Base-by-base conservation (phyloP, 2,797 vertebrate genomes). In the Heliangelus exortis region DNA sequence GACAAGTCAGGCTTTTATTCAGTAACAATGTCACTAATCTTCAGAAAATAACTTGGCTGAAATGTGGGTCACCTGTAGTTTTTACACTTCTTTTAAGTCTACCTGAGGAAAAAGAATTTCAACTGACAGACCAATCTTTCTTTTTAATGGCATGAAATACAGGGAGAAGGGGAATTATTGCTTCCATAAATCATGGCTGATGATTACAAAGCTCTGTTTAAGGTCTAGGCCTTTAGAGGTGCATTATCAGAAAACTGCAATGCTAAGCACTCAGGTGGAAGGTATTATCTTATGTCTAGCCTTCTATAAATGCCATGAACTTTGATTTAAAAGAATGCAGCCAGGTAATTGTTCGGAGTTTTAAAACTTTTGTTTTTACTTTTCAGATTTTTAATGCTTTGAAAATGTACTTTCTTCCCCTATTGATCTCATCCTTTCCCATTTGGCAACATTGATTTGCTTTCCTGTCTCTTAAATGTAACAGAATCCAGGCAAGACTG, bases 251-350 rank as follows among this genome's bases (percentile, higher is more conserved):
- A 94, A 95, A 96, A 95, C 69, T 84, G 78, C 90, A 93, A 33
- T 74, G 91, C 79, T 90, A 92, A 97, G 85, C 90, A 83, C 66
- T 83, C 63, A 36, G 57, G 88, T 74, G 68, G 28, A 31, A 28
- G 77, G 59, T 68, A 89, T 85, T 91, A 82, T 73, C 75, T 93
- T 81, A 95, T 68, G 48, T 91, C 65, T 88, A 89, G 53, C 73
- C 55, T 95, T 79, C 90, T 89, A 68, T 90, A 94, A 90, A 89
- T 89, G 75, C 45, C 62, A 81, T 20, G 57, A 82, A 92, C 66
- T 92, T 94, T 93, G 87, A 90, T 91, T 96, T 92, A 95, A 96
- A 95, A 84, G 91, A 71, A 95, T 95, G 59, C 62, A 92, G 72
- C 71, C 84, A 63, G 68, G 67, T 97, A 95, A 96, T 92, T 91